phyloP scores from a whole-genome alignment of 2,113 vertebrate genomes.

The Lichenostomus cassidix region DNA sequence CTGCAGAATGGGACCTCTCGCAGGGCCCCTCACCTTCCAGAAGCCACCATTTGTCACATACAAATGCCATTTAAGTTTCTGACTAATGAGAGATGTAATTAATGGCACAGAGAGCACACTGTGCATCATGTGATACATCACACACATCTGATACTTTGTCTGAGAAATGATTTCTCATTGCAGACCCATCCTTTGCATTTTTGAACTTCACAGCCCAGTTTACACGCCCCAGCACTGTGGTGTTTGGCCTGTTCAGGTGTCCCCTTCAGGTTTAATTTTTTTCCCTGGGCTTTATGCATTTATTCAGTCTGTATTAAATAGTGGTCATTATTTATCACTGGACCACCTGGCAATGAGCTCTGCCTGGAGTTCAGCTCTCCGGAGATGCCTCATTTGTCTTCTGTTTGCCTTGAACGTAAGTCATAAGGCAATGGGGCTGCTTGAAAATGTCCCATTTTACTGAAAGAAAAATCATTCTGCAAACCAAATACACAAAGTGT shows the following conservation, averaged over 20 bases:
- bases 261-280: background rate
- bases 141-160: background rate
- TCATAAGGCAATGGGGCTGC: background rate
- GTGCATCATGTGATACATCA: accelerated
- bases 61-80: background rate
- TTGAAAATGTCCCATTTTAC: background rate
- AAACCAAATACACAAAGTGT: background rate
- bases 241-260: background rate
- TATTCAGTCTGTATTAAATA: background rate
- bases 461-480: background rate
- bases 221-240: background rate
- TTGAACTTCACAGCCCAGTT: background rate
- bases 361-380: background rate
- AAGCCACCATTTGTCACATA: background rate
- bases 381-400: background rate
- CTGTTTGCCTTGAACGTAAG: background rate
- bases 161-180: background rate
- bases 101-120: background rate
- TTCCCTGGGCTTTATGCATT: background rate
- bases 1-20: accelerated
- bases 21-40: background rate
- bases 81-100: background rate
- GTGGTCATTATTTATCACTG: background rate
- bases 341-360: background rate
- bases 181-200: background rate